Percentiles rank a stretch among this genome's conserved stretches.
These are phyloP conservation scores for Tympanoctomys barrerae DNA, from an alignment of 2,797 vertebrate genomes.

Conservation along the genomic window DNA sequence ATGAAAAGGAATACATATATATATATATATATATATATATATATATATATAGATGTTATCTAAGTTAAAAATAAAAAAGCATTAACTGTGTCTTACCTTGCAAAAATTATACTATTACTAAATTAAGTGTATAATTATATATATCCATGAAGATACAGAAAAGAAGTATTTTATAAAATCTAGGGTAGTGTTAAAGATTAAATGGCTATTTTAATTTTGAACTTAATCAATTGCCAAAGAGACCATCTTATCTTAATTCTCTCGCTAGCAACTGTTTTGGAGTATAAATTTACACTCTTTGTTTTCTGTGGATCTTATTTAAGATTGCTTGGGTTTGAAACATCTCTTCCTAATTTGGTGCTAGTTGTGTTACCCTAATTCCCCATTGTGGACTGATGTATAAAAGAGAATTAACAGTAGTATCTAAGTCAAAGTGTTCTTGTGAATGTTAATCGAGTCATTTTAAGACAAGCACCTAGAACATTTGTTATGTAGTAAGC, in stretches of 20 bases:
- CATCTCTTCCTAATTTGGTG: not conserved
- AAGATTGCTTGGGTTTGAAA: conserved; percentile 11
- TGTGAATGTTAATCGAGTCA: not conserved
- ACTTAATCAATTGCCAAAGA: conserved; percentile 50
- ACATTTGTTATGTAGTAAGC: not conserved
- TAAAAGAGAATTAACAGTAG: not conserved
- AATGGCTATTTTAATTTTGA: conserved; percentile 45
- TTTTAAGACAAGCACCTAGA: not conserved
- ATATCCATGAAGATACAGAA: not conserved
- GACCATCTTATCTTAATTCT: conserved; percentile 45
- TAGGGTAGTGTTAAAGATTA: conserved; percentile 16
- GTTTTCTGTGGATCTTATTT: not conserved
- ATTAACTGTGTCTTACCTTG: not conserved
- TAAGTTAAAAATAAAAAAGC: conserved; percentile 3
- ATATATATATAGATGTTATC: not conserved
- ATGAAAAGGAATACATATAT: conserved; percentile 52
- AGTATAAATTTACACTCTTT: not conserved
- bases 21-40: conserved; percentile 54
- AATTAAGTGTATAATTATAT: not conserved
- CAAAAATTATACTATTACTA: conserved; percentile 21
- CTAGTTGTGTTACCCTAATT: not conserved
- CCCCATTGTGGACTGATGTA: not conserved
- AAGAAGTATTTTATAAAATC: conserved; percentile 62
- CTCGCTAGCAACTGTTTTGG: conserved; percentile 5
- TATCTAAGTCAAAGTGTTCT: not conserved